A percentile compares a stretch with the other conserved stretches of the same genome.
phyloP scores from a whole-genome alignment of 2,113 vertebrate genomes.

The Triplophysa rosa region DNA sequence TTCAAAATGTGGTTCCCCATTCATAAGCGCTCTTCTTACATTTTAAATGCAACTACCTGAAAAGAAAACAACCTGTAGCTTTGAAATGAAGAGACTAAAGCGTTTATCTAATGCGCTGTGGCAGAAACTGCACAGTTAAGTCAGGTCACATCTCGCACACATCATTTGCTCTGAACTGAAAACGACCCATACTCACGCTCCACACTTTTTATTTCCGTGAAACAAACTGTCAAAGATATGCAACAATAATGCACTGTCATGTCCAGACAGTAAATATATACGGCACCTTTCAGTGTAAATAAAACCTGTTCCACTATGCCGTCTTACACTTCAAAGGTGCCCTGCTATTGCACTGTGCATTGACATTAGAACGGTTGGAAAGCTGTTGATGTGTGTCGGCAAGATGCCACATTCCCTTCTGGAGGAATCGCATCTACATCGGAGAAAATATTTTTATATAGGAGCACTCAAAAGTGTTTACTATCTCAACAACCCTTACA shows the following conservation, averaged over 20 bases:
- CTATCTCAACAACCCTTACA: conserved; percentile 21
- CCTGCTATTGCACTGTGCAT: too few relatives aligned
- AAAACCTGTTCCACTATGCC: too few relatives aligned
- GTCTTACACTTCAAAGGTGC: too few relatives aligned
- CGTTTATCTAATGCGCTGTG: background rate
- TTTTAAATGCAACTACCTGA: background rate
- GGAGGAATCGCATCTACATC: background rate
- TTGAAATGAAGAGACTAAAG: background rate
- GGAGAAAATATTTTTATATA: conserved; percentile 5
- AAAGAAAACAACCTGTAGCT: background rate
- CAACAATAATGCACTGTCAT: background rate
- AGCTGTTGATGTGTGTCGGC: background rate
- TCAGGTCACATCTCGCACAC: background rate
- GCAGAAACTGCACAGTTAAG: background rate
- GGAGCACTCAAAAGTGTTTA: conserved; percentile 22
- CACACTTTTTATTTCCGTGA: background rate
- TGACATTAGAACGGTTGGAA: background rate
- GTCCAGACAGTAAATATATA: too few relatives aligned
- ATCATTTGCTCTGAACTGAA: background rate
- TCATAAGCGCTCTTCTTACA: background rate
- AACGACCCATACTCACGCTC: background rate
- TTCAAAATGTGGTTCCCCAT: background rate
- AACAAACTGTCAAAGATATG: background rate
- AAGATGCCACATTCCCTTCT: background rate
- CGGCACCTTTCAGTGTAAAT: too few relatives aligned